A percentile compares a stretch with the other conserved stretches of the same genome.
phyloP scores from a whole-genome alignment of 2,888 invertebrate genomes.

The Agrochola macilenta region DNA sequence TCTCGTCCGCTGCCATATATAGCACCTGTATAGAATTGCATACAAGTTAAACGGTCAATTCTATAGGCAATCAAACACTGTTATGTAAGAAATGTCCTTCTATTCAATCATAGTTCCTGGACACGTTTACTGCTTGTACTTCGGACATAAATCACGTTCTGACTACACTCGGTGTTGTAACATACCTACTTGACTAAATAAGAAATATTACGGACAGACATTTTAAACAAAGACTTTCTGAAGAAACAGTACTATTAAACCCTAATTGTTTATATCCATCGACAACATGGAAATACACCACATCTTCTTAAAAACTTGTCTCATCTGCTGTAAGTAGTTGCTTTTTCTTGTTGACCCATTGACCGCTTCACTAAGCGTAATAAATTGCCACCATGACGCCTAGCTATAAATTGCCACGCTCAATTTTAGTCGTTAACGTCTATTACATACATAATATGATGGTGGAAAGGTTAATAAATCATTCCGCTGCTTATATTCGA shows the following conservation, averaged over 20 bases:
- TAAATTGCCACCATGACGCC: conserved; percentile 33
- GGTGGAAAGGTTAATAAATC: conserved; percentile 25
- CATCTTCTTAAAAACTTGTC: neutral
- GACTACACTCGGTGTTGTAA: neutral
- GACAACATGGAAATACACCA: neutral
- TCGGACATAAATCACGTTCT: conserved; percentile 35
- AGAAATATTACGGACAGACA: neutral
- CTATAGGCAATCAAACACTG: conserved; percentile 36
- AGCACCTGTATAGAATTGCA: conserved; percentile 36
- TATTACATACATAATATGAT: conserved; percentile 16
- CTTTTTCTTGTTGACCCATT: conserved; percentile 35
- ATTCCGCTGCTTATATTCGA: neutral
- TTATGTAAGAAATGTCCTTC: conserved; percentile 26
- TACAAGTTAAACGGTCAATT: conserved; percentile 36
- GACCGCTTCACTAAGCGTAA: conserved; percentile 33
- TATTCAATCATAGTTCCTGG: conserved; percentile 35
- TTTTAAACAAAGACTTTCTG: neutral
- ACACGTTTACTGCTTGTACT: conserved; percentile 19
- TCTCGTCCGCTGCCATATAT: conserved; percentile 40
- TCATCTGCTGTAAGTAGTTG: conserved; percentile 1
- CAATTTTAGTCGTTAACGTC: conserved; percentile 46
- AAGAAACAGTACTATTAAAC: neutral
- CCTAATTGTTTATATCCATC: neutral
- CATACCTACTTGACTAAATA: conserved; percentile 4
- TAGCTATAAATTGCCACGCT: conserved; percentile 37